Evolutionary conservation across 2,113 vertebrate genomes (phyloP).

Genomic region (Fukomys damarensis): DNA sequence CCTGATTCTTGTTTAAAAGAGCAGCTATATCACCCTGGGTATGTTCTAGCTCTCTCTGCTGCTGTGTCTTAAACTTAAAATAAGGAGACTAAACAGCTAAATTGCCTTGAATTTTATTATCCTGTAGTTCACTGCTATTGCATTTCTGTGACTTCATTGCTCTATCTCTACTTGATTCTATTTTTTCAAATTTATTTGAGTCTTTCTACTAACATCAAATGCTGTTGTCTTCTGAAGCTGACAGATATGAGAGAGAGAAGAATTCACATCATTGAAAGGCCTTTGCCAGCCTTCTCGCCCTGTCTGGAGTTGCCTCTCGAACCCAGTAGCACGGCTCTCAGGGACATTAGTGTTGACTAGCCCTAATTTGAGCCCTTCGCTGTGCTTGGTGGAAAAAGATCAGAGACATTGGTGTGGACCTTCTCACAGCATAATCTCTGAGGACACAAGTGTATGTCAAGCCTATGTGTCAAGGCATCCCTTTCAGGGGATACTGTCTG

Average conservation of each 20-base stretch:
- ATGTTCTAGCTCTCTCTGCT: background rate
- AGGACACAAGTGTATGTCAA: slow-evolving; percentile 4
- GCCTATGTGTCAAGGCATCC: background rate
- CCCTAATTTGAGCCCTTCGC: background rate
- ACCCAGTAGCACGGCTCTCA: background rate
- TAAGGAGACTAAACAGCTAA: background rate
- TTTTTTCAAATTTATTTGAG: slow-evolving; percentile 39
- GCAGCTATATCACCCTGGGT: background rate
- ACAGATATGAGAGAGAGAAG: background rate
- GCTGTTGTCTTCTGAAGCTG: slow-evolving; percentile 24
- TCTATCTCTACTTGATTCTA: background rate
- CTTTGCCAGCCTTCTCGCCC: background rate
- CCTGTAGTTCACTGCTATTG: background rate
- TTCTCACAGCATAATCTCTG: background rate
- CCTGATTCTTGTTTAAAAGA: background rate
- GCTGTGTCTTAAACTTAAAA: background rate
- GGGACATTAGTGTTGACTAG: background rate
- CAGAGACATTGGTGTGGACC: background rate
- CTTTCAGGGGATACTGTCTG: background rate
- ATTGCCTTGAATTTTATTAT: background rate
- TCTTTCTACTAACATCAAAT: slow-evolving; percentile 25
- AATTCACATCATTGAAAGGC: background rate
- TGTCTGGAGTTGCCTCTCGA: background rate
- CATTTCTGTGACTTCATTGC: background rate
- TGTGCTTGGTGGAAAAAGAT: background rate